phyloP scores from a whole-genome alignment of 2,888 invertebrate genomes.

The Syrista parreyssii region DNA sequence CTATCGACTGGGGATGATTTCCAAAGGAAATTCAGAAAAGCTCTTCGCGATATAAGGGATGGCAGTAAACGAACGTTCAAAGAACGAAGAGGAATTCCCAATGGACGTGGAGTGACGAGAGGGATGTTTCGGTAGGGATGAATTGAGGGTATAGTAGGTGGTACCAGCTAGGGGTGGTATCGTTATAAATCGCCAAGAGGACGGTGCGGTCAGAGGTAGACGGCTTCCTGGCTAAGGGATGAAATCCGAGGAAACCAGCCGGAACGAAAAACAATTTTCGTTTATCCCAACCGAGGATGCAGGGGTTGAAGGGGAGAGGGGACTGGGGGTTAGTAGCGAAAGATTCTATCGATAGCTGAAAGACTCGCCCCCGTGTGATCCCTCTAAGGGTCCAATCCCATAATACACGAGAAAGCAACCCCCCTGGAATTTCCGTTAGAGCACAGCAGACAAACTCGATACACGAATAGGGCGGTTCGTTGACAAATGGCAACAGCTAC shows the following conservation, averaged over 20 bases:
- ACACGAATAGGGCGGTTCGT: conserved; percentile 47
- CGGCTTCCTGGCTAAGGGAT: background rate
- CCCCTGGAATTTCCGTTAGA: background rate
- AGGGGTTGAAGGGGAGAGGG: background rate
- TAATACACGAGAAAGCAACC: background rate
- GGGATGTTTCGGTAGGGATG: background rate
- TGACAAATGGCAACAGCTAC: conserved; percentile 26
- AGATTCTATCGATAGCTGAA: background rate
- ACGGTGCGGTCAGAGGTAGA: conserved; percentile 12
- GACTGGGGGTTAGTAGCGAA: background rate
- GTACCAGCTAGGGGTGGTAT: background rate
- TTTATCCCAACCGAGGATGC: conserved; percentile 9
- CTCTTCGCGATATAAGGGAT: background rate
- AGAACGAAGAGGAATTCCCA: conserved; percentile 10
- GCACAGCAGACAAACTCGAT: conserved; percentile 31
- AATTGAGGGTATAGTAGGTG: background rate
- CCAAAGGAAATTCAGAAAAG: background rate
- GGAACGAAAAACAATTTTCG: conserved; percentile 28
- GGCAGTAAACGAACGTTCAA: conserved; percentile 1
- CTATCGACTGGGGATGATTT: background rate
- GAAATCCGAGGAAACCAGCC: conserved; percentile 14
- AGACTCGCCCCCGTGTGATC: background rate
- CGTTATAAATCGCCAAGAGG: conserved; percentile 21
- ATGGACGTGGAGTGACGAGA: background rate
- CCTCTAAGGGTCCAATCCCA: background rate